These are phyloP conservation scores for Scaptomyza parva DNA, from an alignment of 2,888 invertebrate species.

Conservation along the genomic window DNA sequence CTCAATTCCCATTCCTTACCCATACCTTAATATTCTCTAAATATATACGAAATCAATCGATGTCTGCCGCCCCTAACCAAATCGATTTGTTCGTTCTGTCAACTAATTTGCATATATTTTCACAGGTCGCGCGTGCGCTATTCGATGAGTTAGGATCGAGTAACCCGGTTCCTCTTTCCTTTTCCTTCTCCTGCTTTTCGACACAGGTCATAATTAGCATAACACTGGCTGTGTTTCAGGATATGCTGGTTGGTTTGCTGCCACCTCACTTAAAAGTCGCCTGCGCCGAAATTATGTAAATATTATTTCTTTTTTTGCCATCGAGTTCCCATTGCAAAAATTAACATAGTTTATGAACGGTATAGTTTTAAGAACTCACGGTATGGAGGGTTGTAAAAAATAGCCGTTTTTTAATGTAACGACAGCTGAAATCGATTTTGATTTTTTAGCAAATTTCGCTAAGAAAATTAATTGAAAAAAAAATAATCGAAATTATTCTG, in stretches of 20 bases:
- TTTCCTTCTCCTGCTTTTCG: constrained; percentile 22
- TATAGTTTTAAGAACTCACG: constrained; percentile 1
- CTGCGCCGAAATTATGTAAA: constrained; percentile 78
- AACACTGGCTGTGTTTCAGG: constrained; percentile 68
- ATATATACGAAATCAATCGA: constrained; percentile 65
- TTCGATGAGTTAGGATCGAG: constrained; percentile 10
- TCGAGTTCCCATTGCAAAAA: constrained; percentile 64
- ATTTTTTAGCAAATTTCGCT: constrained; percentile 35
- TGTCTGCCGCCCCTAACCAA: constrained; percentile 52
- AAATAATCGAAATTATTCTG: constrained; percentile 24
- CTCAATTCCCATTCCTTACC: neutral
- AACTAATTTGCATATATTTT: constrained; percentile 74
- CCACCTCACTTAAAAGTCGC: constrained; percentile 52
- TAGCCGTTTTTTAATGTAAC: constrained; percentile 56
- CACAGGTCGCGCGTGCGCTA: constrained; percentile 63
- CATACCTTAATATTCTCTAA: neutral
- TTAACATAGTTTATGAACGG: constrained; percentile 69
- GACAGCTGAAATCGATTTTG: constrained; percentile 67
- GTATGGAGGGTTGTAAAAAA: constrained; percentile 45
- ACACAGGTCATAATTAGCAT: constrained; percentile 82
- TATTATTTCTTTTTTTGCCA: constrained; percentile 61
- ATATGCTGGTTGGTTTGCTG: constrained; percentile 25
- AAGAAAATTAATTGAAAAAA: constrained; percentile 20
- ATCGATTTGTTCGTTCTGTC: constrained; percentile 56
- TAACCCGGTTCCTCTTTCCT: constrained; percentile 27